Percentiles rank a stretch among this genome's conserved stretches.
phyloP scores from a whole-genome alignment of 2,888 invertebrate species.

The Perizoma affinitatum region DNA sequence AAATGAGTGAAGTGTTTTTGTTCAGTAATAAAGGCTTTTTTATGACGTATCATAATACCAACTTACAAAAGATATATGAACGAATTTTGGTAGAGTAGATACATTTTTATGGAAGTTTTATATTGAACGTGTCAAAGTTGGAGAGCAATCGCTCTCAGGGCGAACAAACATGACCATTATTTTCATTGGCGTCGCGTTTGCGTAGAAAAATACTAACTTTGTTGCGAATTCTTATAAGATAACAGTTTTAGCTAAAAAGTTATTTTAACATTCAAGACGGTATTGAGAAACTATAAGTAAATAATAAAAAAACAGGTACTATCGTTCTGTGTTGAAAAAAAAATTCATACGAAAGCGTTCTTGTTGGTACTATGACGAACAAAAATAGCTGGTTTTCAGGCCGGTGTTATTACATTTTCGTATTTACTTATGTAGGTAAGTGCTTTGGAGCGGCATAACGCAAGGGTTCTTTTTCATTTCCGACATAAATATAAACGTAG shows the following conservation, averaged over 20 bases:
- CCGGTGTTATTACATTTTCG: constrained; percentile 42
- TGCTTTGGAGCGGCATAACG: constrained; percentile 47
- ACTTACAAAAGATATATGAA: constrained; percentile 33
- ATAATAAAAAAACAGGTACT: constrained; percentile 17
- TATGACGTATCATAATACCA: constrained; percentile 26
- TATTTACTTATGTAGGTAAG: constrained; percentile 46
- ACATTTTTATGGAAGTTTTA: constrained; percentile 52
- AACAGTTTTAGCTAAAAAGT: constrained; percentile 14
- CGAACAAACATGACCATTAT: constrained; percentile 65
- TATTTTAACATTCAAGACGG: constrained; percentile 10
- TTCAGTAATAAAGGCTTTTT: constrained; percentile 28
- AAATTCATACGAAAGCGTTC: constrained; percentile 18
- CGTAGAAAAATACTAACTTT: constrained; percentile 58
- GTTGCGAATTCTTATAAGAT: constrained; percentile 43
- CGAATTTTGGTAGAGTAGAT: constrained; percentile 35
- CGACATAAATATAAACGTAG: constrained; percentile 51
- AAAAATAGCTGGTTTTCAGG: constrained; percentile 34
- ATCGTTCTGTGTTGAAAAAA: constrained; percentile 4
- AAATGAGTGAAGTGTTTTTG: constrained; percentile 11
- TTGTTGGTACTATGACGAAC: constrained; percentile 31
- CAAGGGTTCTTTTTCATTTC: constrained; percentile 58
- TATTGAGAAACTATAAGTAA: constrained; percentile 6
- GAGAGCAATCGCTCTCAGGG: constrained; percentile 54
- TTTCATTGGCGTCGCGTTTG: constrained; percentile 47
- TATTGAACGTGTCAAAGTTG: constrained; percentile 54